Percentiles rank a stretch among this genome's conserved stretches.
phyloP scores from a whole-genome alignment of 2,888 invertebrate genomes.

The Thera britannica region DNA sequence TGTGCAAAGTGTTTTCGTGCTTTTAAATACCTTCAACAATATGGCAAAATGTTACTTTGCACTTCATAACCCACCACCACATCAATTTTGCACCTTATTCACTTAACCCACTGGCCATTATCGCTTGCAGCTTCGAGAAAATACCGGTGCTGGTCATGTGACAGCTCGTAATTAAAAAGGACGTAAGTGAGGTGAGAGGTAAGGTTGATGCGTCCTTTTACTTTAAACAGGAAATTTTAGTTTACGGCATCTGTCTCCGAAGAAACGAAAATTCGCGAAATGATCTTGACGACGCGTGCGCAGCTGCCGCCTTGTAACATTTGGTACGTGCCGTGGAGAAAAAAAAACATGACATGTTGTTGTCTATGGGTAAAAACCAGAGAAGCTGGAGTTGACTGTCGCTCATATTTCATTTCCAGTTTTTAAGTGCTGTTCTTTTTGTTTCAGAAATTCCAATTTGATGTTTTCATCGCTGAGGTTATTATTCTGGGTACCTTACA shows the following conservation, averaged over 20 bases:
- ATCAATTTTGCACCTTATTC: conserved; percentile 24
- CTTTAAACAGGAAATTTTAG: conserved; percentile 37
- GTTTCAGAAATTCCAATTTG: conserved; percentile 7
- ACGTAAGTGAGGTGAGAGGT: conserved; percentile 29
- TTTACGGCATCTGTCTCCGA: conserved; percentile 59
- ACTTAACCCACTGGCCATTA: conserved; percentile 12
- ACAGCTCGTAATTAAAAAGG: conserved; percentile 27
- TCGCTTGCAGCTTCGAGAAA: conserved; percentile 18
- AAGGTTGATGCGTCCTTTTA: conserved; percentile 47
- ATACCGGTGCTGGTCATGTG: conserved; percentile 21
- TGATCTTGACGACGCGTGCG: conserved; percentile 60
- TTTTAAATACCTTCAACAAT: conserved; percentile 36
- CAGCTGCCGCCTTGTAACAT: conserved; percentile 73
- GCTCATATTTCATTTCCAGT: conserved; percentile 32
- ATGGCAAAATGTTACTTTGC: conserved; percentile 29
- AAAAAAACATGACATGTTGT: conserved; percentile 58
- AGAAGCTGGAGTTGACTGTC: conserved; percentile 33
- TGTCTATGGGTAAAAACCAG: conserved; percentile 48
- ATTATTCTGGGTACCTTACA: background rate
- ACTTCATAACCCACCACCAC: conserved; percentile 22
- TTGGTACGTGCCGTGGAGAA: conserved; percentile 74
- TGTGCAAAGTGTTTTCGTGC: conserved; percentile 44
- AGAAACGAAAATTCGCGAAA: conserved; percentile 75
- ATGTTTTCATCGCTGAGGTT: background rate
- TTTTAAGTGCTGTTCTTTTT: conserved; percentile 22